Evolutionary conservation across 1,140 invertebrate genomes (phyloP).

Genomic region (Anastatus disparis): DNA sequence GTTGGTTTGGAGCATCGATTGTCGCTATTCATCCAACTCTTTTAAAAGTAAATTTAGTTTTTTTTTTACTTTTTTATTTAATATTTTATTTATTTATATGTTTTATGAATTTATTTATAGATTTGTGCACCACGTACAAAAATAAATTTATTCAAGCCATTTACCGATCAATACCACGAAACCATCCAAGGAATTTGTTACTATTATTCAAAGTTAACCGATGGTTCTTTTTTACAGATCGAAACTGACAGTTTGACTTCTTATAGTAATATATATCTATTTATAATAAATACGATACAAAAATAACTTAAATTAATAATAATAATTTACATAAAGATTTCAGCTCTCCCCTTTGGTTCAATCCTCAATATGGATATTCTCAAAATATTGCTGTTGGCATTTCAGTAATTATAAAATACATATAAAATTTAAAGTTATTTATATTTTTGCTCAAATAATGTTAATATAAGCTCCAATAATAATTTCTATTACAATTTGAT

Average conservation of each 20-base stretch:
- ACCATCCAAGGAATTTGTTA: slow-evolving; percentile 54
- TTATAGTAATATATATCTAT: not conserved
- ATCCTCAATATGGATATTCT: slow-evolving; percentile 52
- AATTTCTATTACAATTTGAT: no score
- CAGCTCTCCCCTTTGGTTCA: slow-evolving; percentile 41
- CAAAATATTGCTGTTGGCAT: slow-evolving; percentile 9
- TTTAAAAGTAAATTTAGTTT: not conserved
- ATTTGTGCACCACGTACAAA: slow-evolving; percentile 51
- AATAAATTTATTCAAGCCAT: slow-evolving; percentile 38
- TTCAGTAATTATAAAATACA: slow-evolving; percentile 11
- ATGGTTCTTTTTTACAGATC: slow-evolving; percentile 15
- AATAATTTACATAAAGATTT: slow-evolving; percentile 43
- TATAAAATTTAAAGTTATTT: no score
- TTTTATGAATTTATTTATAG: slow-evolving; percentile 38
- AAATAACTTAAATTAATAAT: no score
- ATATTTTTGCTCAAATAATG: no score
- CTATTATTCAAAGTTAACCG: slow-evolving; percentile 19
- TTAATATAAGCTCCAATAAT: no score
- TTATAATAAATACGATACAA: not conserved
- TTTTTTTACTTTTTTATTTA: not conserved
- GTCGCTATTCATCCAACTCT: slow-evolving; percentile 42
- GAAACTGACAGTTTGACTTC: slow-evolving; percentile 10
- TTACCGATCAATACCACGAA: not conserved
- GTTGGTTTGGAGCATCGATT: slow-evolving; percentile 49
- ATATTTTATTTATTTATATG: not conserved